Evolutionary conservation across 2,888 invertebrate genomes (phyloP).

Genomic region (Drosophila nr. fundita): DNA sequence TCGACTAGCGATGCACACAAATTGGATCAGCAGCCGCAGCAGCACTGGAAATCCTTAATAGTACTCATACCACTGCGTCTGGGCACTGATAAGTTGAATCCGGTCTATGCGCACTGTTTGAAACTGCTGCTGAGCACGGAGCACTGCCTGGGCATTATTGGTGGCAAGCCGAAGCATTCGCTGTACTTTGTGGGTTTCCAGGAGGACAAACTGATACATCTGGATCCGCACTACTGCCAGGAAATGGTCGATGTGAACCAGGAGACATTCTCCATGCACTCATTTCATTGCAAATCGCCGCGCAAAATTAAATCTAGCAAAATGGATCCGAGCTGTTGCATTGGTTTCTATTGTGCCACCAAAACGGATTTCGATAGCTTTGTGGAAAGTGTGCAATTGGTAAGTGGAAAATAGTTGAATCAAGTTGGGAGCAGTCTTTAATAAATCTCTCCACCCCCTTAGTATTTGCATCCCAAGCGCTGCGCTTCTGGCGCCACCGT

Average conservation of each 20-base stretch:
- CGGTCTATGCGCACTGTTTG: slow-evolving; percentile 93
- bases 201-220: slow-evolving; percentile 95
- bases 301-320: slow-evolving; percentile 93
- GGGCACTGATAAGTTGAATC: slow-evolving; percentile 94
- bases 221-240: slow-evolving; percentile 98
- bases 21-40: slow-evolving; percentile 57
- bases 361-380: slow-evolving; percentile 91
- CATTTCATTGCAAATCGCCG: slow-evolving; percentile 94
- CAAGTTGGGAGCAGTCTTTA: background rate
- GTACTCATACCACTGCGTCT: slow-evolving; percentile 94
- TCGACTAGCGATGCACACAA: slow-evolving; percentile 45
- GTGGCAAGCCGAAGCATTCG: slow-evolving; percentile 96
- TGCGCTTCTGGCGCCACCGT: slow-evolving; percentile 78
- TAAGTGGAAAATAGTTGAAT: slow-evolving; percentile 66
- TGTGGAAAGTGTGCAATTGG: slow-evolving; percentile 89
- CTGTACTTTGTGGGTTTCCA: slow-evolving; percentile 97
- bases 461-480: slow-evolving; percentile 86
- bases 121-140: slow-evolving; percentile 92
- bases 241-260: slow-evolving; percentile 94
- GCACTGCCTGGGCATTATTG: slow-evolving; percentile 95
- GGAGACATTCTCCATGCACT: slow-evolving; percentile 90
- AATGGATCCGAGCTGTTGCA: slow-evolving; percentile 97
- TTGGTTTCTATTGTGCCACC: slow-evolving; percentile 94
- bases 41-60: slow-evolving; percentile 90
- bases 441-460: slow-evolving; percentile 1